phyloP scores from a whole-genome alignment of 2,113 vertebrate genomes.

The Anseranas semipalmata region DNA sequence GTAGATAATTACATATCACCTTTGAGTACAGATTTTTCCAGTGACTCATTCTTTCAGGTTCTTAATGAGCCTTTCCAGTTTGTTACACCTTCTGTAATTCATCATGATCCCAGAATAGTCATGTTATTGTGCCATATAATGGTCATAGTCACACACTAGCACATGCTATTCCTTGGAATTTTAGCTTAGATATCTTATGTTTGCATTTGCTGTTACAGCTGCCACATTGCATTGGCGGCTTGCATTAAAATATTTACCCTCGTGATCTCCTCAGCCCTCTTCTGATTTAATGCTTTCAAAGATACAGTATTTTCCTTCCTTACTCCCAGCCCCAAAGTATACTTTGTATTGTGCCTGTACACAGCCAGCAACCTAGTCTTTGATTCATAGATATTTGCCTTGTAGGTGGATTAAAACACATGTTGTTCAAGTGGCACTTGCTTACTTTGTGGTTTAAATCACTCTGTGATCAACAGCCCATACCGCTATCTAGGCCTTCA shows the following conservation, averaged over 20 bases:
- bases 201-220: not conserved
- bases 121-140: not conserved
- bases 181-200: not conserved
- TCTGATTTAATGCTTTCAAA: not conserved
- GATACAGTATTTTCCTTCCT: not conserved
- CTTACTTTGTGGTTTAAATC: not conserved
- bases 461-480: not conserved
- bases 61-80: not conserved
- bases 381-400: not conserved
- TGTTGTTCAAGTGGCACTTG: not conserved
- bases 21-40: not conserved
- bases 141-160: not conserved
- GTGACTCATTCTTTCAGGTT: conserved; percentile 6
- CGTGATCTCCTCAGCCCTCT: not conserved
- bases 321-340: not conserved
- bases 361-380: not conserved
- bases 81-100: conserved; percentile 2
- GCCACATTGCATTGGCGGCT: not conserved
- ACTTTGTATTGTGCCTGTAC: not conserved
- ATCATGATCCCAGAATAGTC: not conserved
- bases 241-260: not conserved
- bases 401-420: not conserved
- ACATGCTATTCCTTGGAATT: not conserved
- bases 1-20: not conserved
- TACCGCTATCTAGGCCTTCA: not conserved